These are phyloP conservation scores for Beris morrisii DNA, from an alignment of 2,888 invertebrate species.

Conservation along the genomic window DNA sequence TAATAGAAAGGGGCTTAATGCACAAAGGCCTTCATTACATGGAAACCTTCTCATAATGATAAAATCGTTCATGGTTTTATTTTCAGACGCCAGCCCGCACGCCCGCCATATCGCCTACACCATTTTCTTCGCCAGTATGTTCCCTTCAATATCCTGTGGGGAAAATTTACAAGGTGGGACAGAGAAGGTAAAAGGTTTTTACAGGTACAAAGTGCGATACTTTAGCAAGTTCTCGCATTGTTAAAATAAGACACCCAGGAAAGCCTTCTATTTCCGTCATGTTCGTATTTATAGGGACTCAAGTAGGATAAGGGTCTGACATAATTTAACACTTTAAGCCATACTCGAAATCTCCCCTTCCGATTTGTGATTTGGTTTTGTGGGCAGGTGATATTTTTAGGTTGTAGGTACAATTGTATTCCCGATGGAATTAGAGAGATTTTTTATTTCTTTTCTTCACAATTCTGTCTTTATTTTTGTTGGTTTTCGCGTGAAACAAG, in stretches of 20 bases:
- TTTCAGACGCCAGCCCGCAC: slow-evolving; percentile 1
- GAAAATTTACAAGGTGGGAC: slow-evolving; percentile 14
- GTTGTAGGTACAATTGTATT: neutral
- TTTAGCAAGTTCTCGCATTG: slow-evolving; percentile 34
- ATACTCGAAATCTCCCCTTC: slow-evolving; percentile 21
- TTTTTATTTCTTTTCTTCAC: too few species aligned
- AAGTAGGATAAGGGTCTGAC: slow-evolving; percentile 33
- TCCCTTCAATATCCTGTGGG: neutral
- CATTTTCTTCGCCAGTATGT: slow-evolving; percentile 15
- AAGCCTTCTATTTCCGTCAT: slow-evolving; percentile 29
- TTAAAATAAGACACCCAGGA: slow-evolving; percentile 25
- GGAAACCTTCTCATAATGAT: slow-evolving; percentile 30
- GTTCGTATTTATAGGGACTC: slow-evolving; percentile 32
- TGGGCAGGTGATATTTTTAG: slow-evolving; percentile 1
- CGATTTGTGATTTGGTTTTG: slow-evolving; percentile 2
- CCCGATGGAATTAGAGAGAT: neutral
- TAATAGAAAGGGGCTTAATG: slow-evolving; percentile 33
- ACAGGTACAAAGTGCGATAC: slow-evolving; percentile 33
- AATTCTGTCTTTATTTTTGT: too few species aligned
- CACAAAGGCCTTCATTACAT: slow-evolving; percentile 31
- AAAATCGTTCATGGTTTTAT: slow-evolving; percentile 12
- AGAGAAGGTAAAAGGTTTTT: slow-evolving; percentile 26
- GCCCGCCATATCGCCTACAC: too few species aligned
- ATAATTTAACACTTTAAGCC: slow-evolving; percentile 35
- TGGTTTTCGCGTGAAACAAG: too few species aligned